Percentiles rank a stretch among this genome's conserved stretches.
These are phyloP conservation scores for Brachypterus glaber DNA, from an alignment of 2,888 invertebrate genomes.

Conservation along the genomic window DNA sequence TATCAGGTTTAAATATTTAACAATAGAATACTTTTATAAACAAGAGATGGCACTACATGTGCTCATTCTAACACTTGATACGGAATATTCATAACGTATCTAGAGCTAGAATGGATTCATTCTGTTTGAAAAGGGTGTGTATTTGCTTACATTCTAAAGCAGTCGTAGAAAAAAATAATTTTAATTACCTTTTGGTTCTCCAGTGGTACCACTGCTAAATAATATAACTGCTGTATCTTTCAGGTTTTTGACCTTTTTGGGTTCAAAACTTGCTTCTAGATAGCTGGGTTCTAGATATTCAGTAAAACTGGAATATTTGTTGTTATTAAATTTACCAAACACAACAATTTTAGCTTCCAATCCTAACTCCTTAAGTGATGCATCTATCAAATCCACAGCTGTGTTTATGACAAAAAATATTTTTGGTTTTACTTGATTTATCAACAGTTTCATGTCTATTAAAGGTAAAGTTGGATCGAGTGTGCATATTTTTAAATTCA, in stretches of 20 bases:
- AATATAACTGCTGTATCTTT: conserved; percentile 26
- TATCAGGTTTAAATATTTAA: too few species aligned
- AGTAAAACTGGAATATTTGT: conserved; percentile 19
- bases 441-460: conserved; percentile 25
- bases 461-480: conserved; percentile 28
- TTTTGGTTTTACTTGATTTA: conserved; percentile 28
- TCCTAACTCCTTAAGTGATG: conserved; percentile 22
- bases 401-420: conserved; percentile 29
- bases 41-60: too few species aligned
- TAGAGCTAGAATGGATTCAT: too few species aligned
- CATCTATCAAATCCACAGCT: conserved; percentile 24
- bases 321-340: conserved; percentile 23
- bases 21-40: too few species aligned
- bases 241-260: conserved; percentile 15
- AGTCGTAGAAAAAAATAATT: too few species aligned
- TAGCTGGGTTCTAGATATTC: conserved; percentile 24
- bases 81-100: too few species aligned
- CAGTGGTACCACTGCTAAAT: conserved; percentile 35
- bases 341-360: conserved; percentile 27
- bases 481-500: conserved; percentile 35
- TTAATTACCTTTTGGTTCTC: conserved; percentile 37
- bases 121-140: too few species aligned
- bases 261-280: conserved; percentile 27
- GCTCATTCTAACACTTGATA: too few species aligned
- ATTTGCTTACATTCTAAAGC: too few species aligned